Evolutionary conservation across 2,797 vertebrate genomes (phyloP).

Genomic region (Botia kubotai): DNA sequence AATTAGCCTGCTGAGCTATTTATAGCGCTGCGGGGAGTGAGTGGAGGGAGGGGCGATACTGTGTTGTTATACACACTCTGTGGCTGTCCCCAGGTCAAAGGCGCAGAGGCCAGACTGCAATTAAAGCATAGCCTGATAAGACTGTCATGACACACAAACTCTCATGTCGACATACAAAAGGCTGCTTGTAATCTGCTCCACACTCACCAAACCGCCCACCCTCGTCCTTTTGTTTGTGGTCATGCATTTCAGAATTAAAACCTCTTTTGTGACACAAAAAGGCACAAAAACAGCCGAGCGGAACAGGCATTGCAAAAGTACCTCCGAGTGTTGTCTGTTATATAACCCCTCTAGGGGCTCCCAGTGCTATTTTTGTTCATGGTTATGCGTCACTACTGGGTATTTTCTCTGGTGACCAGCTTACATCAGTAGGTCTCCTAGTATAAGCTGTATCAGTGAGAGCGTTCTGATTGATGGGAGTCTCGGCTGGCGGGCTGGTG

Average conservation of each 20-base stretch:
- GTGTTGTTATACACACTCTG: conserved; percentile 48
- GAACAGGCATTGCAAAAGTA: conserved; percentile 76
- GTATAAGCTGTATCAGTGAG: conserved; percentile 85
- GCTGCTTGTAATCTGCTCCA: not conserved
- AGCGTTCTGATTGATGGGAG: conserved; percentile 90
- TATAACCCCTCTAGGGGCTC: conserved; percentile 90
- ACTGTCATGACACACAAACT: conserved; percentile 6
- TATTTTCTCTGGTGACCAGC: conserved; percentile 99
- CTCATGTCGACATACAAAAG: not conserved
- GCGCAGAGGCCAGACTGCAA: conserved; percentile 35
- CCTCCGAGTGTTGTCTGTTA: conserved; percentile 88
- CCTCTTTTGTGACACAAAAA: conserved; percentile 36
- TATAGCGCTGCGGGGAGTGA: conserved; percentile 42
- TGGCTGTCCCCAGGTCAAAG: conserved; percentile 57
- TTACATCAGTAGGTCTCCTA: conserved; percentile 98
- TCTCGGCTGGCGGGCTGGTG: conserved; percentile 76
- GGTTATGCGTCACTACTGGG: conserved; percentile 98
- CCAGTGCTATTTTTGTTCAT: conserved; percentile 97
- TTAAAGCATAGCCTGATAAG: conserved; percentile 34
- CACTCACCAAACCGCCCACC: conserved; percentile 27
- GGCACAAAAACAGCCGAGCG: conserved; percentile 11
- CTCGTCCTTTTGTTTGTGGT: conserved; percentile 73
- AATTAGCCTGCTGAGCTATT: conserved; percentile 60
- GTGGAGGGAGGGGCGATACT: conserved; percentile 39
- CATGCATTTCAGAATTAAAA: conserved; percentile 69